Percentiles rank a stretch among this genome's conserved stretches.
Conservation (phyloP, 2,888 invertebrate genomes). For the Cryptus armator region DNA sequence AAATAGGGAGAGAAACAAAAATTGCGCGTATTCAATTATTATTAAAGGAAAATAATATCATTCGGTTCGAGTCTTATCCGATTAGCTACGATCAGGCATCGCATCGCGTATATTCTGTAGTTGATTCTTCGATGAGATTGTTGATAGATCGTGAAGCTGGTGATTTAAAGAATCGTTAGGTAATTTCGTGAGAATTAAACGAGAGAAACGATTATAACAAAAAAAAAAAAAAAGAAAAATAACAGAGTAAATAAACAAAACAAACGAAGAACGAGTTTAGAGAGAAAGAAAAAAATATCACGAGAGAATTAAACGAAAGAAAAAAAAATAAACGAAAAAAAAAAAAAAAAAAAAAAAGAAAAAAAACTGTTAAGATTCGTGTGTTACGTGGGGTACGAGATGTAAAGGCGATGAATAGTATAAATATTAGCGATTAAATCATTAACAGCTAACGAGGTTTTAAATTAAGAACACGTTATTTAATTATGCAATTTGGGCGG, state of each 20-base stretch:
- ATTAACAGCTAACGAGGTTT: conserved; percentile 78
- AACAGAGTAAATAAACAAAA: conserved; percentile 23
- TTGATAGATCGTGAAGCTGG: conserved; percentile 23
- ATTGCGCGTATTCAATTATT: conserved; percentile 78
- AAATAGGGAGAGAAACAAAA: conserved; percentile 70
- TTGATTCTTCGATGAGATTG: conserved; percentile 77
- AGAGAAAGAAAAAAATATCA: conserved; percentile 18
- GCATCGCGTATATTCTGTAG: conserved; percentile 79
- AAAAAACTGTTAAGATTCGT: conserved; percentile 63
- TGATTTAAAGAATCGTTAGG: conserved; percentile 36
- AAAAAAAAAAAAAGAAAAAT: conserved; percentile 3
- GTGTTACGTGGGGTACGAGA: conserved; percentile 56
- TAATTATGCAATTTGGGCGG: conserved; percentile 60
- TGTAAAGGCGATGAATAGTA: conserved; percentile 73
- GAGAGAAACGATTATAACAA: conserved; percentile 28
- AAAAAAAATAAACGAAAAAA: conserved; percentile 2
- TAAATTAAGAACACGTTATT: conserved; percentile 72
- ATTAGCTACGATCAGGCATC: conserved; percentile 72
- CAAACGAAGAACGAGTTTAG: conserved; percentile 42
- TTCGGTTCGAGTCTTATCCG: conserved; percentile 79
- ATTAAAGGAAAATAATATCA: conserved; percentile 75
- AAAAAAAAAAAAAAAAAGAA: conserved; percentile 29
- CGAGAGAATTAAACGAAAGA: conserved; percentile 27
- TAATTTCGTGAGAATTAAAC: not conserved
- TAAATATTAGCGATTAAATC: conserved; percentile 77